Evolutionary conservation across 1,140 invertebrate species (phyloP), one percentile per base, ranked within the genome.

Genomic region (Drosophila pachea): DNA sequence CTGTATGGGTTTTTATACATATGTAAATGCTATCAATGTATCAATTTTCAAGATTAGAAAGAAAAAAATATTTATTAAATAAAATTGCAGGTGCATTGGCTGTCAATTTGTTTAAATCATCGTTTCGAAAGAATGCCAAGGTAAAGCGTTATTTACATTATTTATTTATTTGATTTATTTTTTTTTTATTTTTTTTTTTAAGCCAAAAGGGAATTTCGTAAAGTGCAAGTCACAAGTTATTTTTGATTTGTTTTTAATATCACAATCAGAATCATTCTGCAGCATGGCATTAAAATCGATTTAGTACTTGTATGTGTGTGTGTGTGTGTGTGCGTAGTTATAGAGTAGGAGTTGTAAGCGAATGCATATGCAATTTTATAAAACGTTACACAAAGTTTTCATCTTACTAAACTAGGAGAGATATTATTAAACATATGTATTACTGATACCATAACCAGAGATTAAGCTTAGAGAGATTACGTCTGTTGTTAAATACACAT

Each of bases 61-160:
- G 72, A 71, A 38, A 38, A 9, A 5, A 43, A 43, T 12, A 48
- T n/a, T 31, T 16, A 64, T 38, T 63, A 73, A 81, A 79, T 76
- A 63, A 83, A 86, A 86, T 86, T 82, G 83, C 82, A 86, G 60
- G 69, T 83, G 82, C 82, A 87, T 83, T 76, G 74, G 76, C 69
- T 76, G 36, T 59, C 52, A 67, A 66, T 54, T 60, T 52, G 33
- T 59, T 72, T 53, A 33, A 56, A 61, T 49, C 7, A 63, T 48
- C 67, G 56, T 42, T 62, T 62, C 55, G 43, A 42, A 67, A 70
- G 66, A 66, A 72, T 67, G 75, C 66, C 68, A 68, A 72, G 72
- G 61, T 33, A 63, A 84, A 84, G 81, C 81, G 76, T 86, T 86
- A 86, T 86, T 72, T 77, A 86, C 81, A 84, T 31, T 58, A 47